Percentiles rank a stretch among this genome's conserved stretches.
Conservation (phyloP, 2,797 vertebrate species). For the Leucoraja ocellata region DNA sequence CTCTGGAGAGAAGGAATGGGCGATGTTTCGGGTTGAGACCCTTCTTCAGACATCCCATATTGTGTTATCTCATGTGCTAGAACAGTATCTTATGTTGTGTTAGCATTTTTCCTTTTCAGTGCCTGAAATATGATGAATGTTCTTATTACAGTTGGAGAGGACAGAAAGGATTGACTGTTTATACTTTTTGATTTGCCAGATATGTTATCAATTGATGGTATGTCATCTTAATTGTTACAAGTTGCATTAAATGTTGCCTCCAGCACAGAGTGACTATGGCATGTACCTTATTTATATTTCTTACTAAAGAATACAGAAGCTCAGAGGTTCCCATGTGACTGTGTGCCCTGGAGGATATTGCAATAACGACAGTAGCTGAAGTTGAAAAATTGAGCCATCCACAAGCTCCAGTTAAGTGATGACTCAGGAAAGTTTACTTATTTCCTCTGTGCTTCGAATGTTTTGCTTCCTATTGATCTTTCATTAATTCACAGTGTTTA, state of each 20-base stretch:
- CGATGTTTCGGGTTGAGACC: no score
- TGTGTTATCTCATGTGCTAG: not conserved
- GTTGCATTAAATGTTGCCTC: not conserved
- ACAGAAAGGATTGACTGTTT: not conserved
- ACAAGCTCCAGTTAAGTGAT: not conserved
- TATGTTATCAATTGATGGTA: not conserved
- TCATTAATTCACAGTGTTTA: not conserved
- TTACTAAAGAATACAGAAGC: not conserved
- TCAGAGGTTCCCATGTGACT: not conserved
- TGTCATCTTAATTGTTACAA: not conserved
- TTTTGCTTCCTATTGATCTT: not conserved
- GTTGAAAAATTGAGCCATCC: not conserved
- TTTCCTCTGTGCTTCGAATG: not conserved
- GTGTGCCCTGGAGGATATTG: not conserved
- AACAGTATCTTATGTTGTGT: not conserved
- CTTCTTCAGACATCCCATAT: no score
- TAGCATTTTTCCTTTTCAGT: not conserved
- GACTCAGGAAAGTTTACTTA: not conserved
- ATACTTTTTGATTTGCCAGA: not conserved
- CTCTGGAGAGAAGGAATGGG: no score
- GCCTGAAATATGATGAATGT: not conserved
- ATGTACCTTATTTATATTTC: not conserved
- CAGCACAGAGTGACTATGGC: not conserved
- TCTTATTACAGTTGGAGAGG: not conserved
- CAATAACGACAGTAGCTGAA: not conserved